A percentile compares a stretch with the other conserved stretches of the same genome.
Evolutionary conservation across 2,888 invertebrate genomes (phyloP).

Genomic region (Julus scandinavius): DNA sequence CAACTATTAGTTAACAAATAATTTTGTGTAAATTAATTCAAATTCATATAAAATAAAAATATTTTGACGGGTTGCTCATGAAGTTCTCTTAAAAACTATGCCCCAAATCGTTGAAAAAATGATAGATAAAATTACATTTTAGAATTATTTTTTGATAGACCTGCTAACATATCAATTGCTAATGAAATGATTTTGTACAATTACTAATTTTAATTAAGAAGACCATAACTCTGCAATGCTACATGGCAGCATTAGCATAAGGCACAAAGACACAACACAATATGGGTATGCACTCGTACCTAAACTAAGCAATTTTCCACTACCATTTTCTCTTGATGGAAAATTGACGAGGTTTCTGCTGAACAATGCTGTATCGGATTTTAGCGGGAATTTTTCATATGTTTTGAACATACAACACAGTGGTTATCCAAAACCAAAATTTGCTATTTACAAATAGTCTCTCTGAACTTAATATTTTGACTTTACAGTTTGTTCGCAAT

Average conservation of each 20-base stretch:
- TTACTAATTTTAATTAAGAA: neutral
- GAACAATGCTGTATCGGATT: neutral
- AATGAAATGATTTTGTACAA: neutral
- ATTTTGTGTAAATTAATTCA: neutral
- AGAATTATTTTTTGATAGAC: no score
- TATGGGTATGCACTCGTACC: neutral
- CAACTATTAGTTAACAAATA: neutral
- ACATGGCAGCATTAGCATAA: constrained; percentile 22
- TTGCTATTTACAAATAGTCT: no score
- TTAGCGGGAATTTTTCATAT: neutral
- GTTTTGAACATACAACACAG: no score
- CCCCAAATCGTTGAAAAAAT: neutral
- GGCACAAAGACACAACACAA: neutral
- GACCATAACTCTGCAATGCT: neutral
- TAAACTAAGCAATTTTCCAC: no score
- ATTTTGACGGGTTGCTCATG: neutral
- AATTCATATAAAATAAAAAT: neutral
- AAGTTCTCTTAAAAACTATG: neutral
- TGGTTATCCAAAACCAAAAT: no score
- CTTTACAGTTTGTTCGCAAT: no score
- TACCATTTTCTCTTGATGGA: no score
- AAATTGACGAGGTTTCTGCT: no score
- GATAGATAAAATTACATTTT: neutral
- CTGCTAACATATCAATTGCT: no score
- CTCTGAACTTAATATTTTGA: no score